These are phyloP conservation scores for Parnassius smintheus DNA, from an alignment of 2,888 invertebrate species.

Conservation along the genomic window DNA sequence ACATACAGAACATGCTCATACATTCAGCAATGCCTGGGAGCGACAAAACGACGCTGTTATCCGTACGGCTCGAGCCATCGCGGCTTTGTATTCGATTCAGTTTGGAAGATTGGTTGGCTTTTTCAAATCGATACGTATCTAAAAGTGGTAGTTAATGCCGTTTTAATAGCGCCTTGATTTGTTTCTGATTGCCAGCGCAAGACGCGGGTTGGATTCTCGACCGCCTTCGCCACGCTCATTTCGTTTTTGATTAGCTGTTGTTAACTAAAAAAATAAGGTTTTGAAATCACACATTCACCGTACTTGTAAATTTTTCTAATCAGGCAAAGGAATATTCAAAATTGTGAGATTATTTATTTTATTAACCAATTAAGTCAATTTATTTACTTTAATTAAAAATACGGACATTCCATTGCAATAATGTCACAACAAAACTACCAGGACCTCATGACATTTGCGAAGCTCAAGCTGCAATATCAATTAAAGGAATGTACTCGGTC, in stretches of 20 bases:
- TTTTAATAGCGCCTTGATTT: constrained; percentile 72
- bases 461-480: constrained; percentile 49
- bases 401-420: neutral
- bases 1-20: neutral
- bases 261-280: neutral
- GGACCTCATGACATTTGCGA: constrained; percentile 48
- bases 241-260: neutral
- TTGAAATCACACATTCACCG: neutral
- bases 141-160: constrained; percentile 59
- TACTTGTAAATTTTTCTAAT: no score
- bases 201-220: constrained; percentile 41
- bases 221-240: constrained; percentile 31
- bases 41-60: constrained; percentile 4
- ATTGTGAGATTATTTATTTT: no score
- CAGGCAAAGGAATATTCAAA: no score
- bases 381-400: no score
- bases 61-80: neutral
- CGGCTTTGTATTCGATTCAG: constrained; percentile 31
- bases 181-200: constrained; percentile 65
- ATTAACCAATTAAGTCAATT: no score
- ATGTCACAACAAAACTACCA: constrained; percentile 35
- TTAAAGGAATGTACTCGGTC: constrained; percentile 50
- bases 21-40: neutral
- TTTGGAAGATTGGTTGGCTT: constrained; percentile 58
- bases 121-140: constrained; percentile 68